Conservation (phyloP, 2,113 vertebrate species). For the Lamprologus speciosus region DNA sequence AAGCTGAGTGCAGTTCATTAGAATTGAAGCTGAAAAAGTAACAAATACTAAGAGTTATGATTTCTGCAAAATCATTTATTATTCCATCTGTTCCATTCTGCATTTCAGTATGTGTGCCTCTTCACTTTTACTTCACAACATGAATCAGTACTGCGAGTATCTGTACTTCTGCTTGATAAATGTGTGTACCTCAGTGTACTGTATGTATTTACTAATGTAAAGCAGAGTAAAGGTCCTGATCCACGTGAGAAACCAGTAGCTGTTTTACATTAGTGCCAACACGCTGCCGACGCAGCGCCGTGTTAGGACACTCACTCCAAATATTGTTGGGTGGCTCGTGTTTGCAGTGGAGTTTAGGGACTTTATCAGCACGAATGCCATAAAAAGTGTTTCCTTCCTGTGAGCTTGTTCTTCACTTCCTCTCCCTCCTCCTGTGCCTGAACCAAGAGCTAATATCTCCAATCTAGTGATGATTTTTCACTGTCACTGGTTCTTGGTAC, state of each 20-base stretch:
- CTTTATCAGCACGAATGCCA: background rate
- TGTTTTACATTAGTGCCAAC: background rate
- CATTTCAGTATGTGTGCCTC: background rate
- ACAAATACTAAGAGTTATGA: background rate
- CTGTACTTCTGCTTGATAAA: background rate
- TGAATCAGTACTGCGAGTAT: background rate
- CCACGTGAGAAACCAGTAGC: background rate
- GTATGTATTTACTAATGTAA: background rate
- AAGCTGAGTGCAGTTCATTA: background rate
- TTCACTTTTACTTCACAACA: background rate
- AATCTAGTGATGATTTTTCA: constrained; percentile 81
- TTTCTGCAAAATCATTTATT: background rate
- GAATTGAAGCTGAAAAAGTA: background rate
- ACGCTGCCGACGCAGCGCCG: background rate
- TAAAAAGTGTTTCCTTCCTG: background rate
- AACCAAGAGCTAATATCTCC: constrained; percentile 38
- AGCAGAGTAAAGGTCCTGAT: background rate
- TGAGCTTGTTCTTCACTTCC: background rate
- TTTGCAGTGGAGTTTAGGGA: background rate
- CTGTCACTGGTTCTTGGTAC: constrained; percentile 73
- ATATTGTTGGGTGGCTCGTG: background rate
- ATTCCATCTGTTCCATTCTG: background rate
- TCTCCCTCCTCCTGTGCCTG: background rate
- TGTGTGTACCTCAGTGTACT: background rate
- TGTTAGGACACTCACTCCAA: background rate